Conservation (phyloP, 2,113 vertebrate species). For the Miniopterus natalensis region DNA sequence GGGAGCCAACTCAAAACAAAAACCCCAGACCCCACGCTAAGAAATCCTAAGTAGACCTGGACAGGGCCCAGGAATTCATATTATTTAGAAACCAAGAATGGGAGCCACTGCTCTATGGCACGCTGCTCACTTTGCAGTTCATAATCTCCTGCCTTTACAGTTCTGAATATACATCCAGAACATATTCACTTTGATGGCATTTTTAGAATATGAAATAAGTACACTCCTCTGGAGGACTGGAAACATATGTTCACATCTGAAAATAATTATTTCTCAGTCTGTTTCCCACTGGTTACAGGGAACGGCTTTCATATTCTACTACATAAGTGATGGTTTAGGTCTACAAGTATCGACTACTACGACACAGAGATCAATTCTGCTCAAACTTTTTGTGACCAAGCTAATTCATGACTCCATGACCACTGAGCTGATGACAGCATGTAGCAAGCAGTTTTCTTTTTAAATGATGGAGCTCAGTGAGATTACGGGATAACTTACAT, state of each 20-base stretch:
- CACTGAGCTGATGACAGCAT: neutral
- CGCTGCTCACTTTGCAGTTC: neutral
- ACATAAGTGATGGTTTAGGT: neutral
- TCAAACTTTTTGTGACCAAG: neutral
- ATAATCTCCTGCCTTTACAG: slow-evolving; percentile 17
- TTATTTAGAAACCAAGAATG: neutral
- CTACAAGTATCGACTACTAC: neutral
- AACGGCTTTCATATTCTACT: neutral
- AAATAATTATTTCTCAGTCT: slow-evolving; percentile 54
- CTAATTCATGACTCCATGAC: neutral
- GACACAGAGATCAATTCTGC: slow-evolving; percentile 25
- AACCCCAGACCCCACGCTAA: neutral
- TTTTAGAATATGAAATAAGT: slow-evolving; percentile 59
- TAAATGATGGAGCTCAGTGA: neutral
- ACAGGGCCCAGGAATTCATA: neutral
- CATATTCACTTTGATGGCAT: slow-evolving; percentile 36
- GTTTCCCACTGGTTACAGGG: neutral
- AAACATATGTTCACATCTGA: slow-evolving; percentile 66
- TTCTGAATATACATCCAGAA: slow-evolving; percentile 10
- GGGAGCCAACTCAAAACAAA: slow-evolving; percentile 1
- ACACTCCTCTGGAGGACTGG: slow-evolving; percentile 12
- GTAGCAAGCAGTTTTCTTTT: neutral
- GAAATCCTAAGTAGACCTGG: neutral
- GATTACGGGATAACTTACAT: neutral
- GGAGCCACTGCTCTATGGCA: neutral